phyloP scores from a whole-genome alignment of 2,888 invertebrate genomes.

The Dexiosoma caninum region DNA sequence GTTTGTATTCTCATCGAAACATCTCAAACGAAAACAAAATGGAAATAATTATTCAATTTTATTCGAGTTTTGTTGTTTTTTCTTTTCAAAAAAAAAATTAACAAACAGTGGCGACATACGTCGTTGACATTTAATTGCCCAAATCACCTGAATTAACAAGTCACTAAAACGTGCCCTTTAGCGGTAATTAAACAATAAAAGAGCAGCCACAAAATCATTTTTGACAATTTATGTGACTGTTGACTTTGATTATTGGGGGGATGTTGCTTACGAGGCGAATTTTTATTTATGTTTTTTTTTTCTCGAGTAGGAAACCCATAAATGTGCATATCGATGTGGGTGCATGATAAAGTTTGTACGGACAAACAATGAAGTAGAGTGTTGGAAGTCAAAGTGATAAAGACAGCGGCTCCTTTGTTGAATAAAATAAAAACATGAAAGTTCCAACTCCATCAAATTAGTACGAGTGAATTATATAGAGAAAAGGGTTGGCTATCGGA shows the following conservation, averaged over 20 bases:
- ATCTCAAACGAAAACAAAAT: constrained; percentile 19
- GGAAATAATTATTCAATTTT: constrained; percentile 4
- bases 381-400: constrained; percentile 25
- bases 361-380: neutral
- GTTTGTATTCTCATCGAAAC: constrained; percentile 40
- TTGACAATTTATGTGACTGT: constrained; percentile 74
- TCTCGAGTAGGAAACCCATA: neutral
- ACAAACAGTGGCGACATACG: constrained; percentile 72
- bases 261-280: neutral
- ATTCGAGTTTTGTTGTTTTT: neutral
- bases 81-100: constrained; percentile 28
- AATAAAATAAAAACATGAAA: neutral
- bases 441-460: neutral
- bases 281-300: neutral
- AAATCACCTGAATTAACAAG: constrained; percentile 73
- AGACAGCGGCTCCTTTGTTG: constrained; percentile 21
- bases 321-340: no score
- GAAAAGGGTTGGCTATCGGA: neutral
- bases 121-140: constrained; percentile 77
- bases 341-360: neutral
- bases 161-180: constrained; percentile 75
- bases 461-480: neutral
- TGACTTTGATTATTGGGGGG: constrained; percentile 70
- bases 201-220: constrained; percentile 68
- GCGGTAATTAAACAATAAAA: constrained; percentile 74